Percentiles rank a stretch among this genome's conserved stretches.
These are phyloP conservation scores for Dryococelus australis DNA, from an alignment of 2,888 invertebrate genomes.

Conservation along the genomic window DNA sequence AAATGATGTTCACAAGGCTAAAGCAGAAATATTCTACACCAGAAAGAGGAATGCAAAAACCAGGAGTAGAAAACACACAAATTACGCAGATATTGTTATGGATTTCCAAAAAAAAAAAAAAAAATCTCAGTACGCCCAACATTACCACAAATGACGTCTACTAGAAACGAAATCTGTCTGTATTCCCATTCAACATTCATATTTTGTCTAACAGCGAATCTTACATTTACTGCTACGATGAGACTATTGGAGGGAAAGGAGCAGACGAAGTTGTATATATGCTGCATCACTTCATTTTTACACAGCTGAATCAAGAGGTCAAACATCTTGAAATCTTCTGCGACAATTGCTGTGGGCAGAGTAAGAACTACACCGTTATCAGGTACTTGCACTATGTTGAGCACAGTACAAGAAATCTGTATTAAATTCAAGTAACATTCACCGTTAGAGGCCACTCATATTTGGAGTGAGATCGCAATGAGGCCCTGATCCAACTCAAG, in stretches of 20 bases:
- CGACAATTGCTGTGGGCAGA: slow-evolving; percentile 27
- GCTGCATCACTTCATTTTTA: slow-evolving; percentile 17
- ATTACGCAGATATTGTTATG: not conserved
- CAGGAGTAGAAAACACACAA: not conserved
- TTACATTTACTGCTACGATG: slow-evolving; percentile 12
- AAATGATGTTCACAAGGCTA: not conserved
- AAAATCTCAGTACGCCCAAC: slow-evolving; percentile 13
- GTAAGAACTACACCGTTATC: slow-evolving; percentile 26
- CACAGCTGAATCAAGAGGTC: slow-evolving; percentile 11
- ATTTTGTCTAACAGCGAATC: slow-evolving; percentile 18
- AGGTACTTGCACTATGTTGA: not conserved
- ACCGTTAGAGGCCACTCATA: slow-evolving; percentile 20
- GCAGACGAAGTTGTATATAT: slow-evolving; percentile 26
- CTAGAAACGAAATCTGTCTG: slow-evolving; percentile 26
- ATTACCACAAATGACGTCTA: slow-evolving; percentile 24
- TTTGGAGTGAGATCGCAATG: slow-evolving; percentile 12
- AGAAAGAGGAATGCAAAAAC: not conserved
- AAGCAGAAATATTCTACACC: slow-evolving; percentile 12
- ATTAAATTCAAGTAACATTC: not conserved
- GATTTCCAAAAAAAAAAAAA: slow-evolving; percentile 25
- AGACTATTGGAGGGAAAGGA: slow-evolving; percentile 18
- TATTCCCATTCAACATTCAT: slow-evolving; percentile 27
- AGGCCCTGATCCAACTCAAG: not conserved
- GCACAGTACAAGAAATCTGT: slow-evolving; percentile 1
- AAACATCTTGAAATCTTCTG: slow-evolving; percentile 19